phyloP scores from a whole-genome alignment of 2,888 invertebrate species.

The Parascotia fuliginaria region DNA sequence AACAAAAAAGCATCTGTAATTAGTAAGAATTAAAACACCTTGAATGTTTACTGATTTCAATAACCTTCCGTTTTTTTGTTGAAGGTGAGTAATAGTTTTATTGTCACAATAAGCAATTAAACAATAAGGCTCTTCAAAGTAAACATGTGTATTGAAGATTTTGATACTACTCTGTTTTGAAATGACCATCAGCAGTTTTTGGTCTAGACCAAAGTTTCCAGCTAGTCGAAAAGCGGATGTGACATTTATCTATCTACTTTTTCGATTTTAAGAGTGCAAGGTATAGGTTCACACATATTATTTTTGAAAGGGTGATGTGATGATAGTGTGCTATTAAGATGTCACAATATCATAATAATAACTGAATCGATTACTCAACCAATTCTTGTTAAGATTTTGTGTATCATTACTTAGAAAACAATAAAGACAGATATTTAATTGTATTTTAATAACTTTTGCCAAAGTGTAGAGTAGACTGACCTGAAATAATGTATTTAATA shows the following conservation, averaged over 20 bases:
- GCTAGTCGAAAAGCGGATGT: no score
- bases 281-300: no score
- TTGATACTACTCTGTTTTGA: no score
- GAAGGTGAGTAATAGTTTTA: constrained; percentile 1
- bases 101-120: background rate
- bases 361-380: background rate
- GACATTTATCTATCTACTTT: no score
- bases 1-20: constrained; percentile 48
- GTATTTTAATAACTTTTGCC: background rate
- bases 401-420: background rate
- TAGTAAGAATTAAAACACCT: constrained; percentile 43
- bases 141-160: no score
- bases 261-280: no score
- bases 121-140: background rate
- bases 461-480: background rate
- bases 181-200: no score
- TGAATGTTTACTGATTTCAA: constrained; percentile 33
- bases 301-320: no score
- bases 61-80: constrained; percentile 25
- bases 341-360: no score
- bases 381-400: background rate
- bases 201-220: no score
- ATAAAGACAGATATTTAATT: background rate
- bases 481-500: background rate
- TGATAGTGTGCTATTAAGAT: no score